Conservation (phyloP, 53 echinoderm and acorn worm genomes). For the Astropecten irregularis region DNA sequence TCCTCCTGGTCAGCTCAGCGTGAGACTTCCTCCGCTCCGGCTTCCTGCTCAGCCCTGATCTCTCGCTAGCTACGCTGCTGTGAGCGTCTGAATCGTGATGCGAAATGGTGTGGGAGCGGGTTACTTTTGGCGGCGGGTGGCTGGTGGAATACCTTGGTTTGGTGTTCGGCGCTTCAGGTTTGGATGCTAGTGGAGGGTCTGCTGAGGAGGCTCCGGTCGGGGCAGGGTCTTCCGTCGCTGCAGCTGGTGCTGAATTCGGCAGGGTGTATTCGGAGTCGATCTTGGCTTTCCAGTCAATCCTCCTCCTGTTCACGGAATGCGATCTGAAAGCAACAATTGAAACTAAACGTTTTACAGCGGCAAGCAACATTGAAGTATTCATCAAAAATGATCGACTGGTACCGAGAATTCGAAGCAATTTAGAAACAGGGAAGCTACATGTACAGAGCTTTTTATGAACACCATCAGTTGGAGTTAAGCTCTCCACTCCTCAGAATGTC, state of each 20-base stretch:
- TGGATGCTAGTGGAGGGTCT: not conserved
- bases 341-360: too few species aligned
- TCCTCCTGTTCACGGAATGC: conserved; percentile 48
- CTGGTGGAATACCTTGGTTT: conserved; percentile 21
- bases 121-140: conserved; percentile 38
- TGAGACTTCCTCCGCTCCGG: conserved; percentile 38
- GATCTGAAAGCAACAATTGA: conserved; percentile 21
- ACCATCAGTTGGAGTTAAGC: too few species aligned
- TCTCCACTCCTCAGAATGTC: too few species aligned
- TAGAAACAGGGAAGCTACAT: too few species aligned
- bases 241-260: conserved; percentile 65
- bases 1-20: not conserved
- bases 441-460: too few species aligned
- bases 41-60: conserved; percentile 28
- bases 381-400: too few species aligned
- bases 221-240: not conserved
- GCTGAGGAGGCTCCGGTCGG: not conserved
- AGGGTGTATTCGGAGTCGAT: conserved; percentile 57
- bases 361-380: too few species aligned
- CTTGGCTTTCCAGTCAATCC: conserved; percentile 57
- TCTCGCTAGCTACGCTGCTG: conserved; percentile 43
- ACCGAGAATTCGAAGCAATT: too few species aligned
- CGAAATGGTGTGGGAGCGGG: conserved; percentile 26
- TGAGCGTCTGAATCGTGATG: conserved; percentile 38
- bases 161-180: not conserved